These are phyloP conservation scores for Mustela lutreola DNA, from an alignment of 2,113 vertebrate species.

Conservation along the genomic window DNA sequence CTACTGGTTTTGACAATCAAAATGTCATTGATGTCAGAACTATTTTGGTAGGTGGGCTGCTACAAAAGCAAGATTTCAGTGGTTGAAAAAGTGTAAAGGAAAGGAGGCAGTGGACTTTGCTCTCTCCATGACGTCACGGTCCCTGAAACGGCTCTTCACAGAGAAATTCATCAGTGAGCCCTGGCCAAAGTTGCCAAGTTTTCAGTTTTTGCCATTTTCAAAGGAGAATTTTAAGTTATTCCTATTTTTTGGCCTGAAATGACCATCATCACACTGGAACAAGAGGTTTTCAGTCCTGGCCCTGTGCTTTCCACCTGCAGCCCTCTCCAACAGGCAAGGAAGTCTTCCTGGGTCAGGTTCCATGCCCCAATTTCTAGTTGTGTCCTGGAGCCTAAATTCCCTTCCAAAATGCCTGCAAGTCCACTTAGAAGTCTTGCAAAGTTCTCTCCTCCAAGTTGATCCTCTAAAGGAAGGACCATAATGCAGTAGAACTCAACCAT, in stretches of 20 bases:
- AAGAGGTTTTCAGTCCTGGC: not conserved
- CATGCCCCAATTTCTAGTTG: not conserved
- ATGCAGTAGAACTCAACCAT: fast-evolving
- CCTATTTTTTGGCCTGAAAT: not conserved
- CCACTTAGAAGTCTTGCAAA: fast-evolving
- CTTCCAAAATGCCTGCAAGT: fast-evolving
- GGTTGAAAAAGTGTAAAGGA: not conserved
- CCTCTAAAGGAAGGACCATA: not conserved
- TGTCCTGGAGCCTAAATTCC: not conserved
- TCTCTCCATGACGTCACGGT: fast-evolving
- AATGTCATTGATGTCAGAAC: not conserved
- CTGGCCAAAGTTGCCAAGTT: fast-evolving
- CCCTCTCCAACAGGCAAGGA: not conserved
- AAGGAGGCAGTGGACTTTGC: not conserved
- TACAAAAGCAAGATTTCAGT: not conserved
- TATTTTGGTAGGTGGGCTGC: not conserved
- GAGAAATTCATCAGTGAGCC: not conserved
- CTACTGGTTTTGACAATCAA: not conserved
- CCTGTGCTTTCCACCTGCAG: not conserved
- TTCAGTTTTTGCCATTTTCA: not conserved
- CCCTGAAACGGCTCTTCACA: not conserved
- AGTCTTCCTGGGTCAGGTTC: not conserved
- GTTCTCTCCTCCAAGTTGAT: not conserved
- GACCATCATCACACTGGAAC: not conserved
- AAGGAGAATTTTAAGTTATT: not conserved